Base-by-base conservation (phyloP, 2,888 invertebrate species). In the Hirudinaria manillensis region DNA sequence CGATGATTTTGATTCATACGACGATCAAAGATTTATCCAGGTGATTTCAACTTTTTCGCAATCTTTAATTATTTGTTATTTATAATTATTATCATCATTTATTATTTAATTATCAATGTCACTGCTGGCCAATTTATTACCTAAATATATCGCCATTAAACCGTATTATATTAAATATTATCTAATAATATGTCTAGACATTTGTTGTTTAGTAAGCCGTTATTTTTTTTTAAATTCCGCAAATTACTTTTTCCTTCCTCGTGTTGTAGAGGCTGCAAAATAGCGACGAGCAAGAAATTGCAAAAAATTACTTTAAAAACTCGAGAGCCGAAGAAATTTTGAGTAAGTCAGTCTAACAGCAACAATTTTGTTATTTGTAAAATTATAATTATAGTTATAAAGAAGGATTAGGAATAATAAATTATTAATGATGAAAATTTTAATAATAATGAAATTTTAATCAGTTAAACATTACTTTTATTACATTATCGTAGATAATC, bases 271-370 rank as follows among this genome's bases (percentile, higher is more conserved):
- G 87, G 83, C 83, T 89, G 66, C 88, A 82, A 13, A 81, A 82
- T 76, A 80, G 86, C 72, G 88, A 87, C 75, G 87, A 88, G 76
- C 88, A 89, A 77, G 89, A 90, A 79, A 88, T 91, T 76, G 89
- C 90, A 0, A 89, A 89, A 70, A 90, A 88, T 80, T 92, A 92
- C 83, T 92, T 92, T 85, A 90, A 90, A 81, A 89, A 90, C 21
- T 88, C 88, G 83, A 84, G 91, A 80, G 89, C 89, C 29, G 87
- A 87, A 72, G 88, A 90, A 81, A 84, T 90, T 51, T 84, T 90
- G 3, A 88, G 87, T 79, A 88, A 89, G 80, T 87, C 87, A 74
- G 85, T 88, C 27, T 21, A 53, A 21, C 55, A 53, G 24, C 24
- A 13, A 24, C 32, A 24, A 4, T 45, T 3, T 55, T 53, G 16